A percentile compares a stretch with the other conserved stretches of the same genome.
Conservation (phyloP, 2,888 invertebrate species). For the Drosophila affinis region DNA sequence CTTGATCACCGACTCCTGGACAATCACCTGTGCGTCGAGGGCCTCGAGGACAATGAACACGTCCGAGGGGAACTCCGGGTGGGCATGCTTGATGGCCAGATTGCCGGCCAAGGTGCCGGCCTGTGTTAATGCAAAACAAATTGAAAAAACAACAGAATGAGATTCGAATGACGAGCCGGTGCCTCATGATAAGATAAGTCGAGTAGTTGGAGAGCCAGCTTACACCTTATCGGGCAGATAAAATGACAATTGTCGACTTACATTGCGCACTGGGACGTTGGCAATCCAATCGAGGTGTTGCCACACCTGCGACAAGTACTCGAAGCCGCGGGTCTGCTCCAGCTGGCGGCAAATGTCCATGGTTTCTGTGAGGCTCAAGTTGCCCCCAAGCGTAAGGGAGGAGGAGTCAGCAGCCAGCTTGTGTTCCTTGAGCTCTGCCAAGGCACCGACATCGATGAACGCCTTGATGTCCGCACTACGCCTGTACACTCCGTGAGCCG, state of each 20-base stretch:
- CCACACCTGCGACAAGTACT: slow-evolving; percentile 84
- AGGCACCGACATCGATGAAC: slow-evolving; percentile 87
- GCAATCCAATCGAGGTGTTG: slow-evolving; percentile 88
- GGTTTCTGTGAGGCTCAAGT: slow-evolving; percentile 85
- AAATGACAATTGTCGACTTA: slow-evolving; percentile 80
- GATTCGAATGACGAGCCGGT: slow-evolving; percentile 1
- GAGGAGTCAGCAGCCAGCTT: slow-evolving; percentile 66
- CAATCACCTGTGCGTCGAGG: slow-evolving; percentile 71
- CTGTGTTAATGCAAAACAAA: slow-evolving; percentile 79
- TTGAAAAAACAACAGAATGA: slow-evolving; percentile 16
- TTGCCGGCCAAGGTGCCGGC: slow-evolving; percentile 89
- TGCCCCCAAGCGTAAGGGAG: slow-evolving; percentile 74
- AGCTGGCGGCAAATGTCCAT: slow-evolving; percentile 84
- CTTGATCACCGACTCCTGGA: slow-evolving; percentile 81
- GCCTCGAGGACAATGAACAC: slow-evolving; percentile 85
- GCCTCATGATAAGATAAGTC: slow-evolving; percentile 24
- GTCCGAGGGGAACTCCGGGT: slow-evolving; percentile 89
- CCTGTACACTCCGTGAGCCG: slow-evolving; percentile 87
- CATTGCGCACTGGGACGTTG: slow-evolving; percentile 88
- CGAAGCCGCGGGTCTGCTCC: slow-evolving; percentile 84
- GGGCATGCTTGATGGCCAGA: slow-evolving; percentile 87
- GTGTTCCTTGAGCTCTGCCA: slow-evolving; percentile 85
- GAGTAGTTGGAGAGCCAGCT: background rate
- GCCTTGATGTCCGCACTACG: slow-evolving; percentile 81
- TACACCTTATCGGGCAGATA: slow-evolving; percentile 10